Base-by-base conservation (phyloP, 1,140 invertebrate species). In the Scaptodrosophila lebanonensis region DNA sequence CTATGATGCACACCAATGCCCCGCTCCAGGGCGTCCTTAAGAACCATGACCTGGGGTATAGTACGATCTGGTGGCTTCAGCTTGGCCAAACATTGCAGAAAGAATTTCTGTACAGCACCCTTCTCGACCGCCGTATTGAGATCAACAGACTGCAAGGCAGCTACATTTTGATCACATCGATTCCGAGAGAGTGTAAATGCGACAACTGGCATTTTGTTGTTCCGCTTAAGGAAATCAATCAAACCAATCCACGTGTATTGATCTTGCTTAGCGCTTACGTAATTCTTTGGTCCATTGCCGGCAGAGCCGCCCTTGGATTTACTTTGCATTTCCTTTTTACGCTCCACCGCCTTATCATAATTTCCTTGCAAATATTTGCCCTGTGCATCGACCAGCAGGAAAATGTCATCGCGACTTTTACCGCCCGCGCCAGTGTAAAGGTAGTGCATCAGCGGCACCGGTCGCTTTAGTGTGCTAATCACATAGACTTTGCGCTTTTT, bases 1-100 rank as follows among this genome's bases (percentile, higher is more conserved):
- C 97, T 98, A 86, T 99, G 98, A 89, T 99, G 98, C 9, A 99
- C 92, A 0, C 97, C 98, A 59, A 99, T 94, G 0, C 98, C 98
- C 64, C 93, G 91, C 75, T 92, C 91, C n/a, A 98, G 84, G 7
- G 97, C 90, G 35, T 93, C 90, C 83, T 92, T 90, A 87, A 99
- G 91, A 49, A 89, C 90, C 15, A 91, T 85, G 3, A 93, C 95
- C 90, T 99, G 98, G 2, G 97, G 97, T 45, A 99, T 89, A 57
- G 92, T 89, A 67, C 92, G 91, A 87, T 99, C 98, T 1, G 93
- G 90, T 39, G 93, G 92, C 79, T 97, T 98, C 0, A 99, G 88
- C 64, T 92, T 91, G 39, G 91, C 90, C 6, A 98, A 90, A 72
- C 95, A 95, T 63, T 93, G 91, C 67, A 98, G 95, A 86, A 98